Evolutionary conservation across 1,140 invertebrate genomes (phyloP), one percentile per base, ranked within the genome.

Genomic region (Scaptomyza hsui): DNA sequence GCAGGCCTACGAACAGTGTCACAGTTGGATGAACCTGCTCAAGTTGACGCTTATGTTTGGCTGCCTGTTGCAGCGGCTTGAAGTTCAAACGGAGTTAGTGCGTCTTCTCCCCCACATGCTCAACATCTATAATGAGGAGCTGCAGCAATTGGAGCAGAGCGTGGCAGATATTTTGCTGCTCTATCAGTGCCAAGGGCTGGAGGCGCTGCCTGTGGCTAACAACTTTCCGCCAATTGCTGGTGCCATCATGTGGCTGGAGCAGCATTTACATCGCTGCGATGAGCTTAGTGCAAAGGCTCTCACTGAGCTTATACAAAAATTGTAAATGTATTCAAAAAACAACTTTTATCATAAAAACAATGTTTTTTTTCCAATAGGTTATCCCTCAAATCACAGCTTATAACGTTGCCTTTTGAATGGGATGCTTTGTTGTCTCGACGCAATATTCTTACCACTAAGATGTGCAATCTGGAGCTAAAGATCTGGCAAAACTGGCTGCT

Each of bases 201-300:
- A 62, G 0, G 86, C 88, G 12, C 70, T 93, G 39, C 91, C 92
- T 2, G 89, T 94, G 7, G 93, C 95, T 74, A 92, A 93, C 29
- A 94, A 95, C 83, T 94, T 94, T 91, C 95, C 96, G 1, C 94
- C 94, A 21, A 93, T 95, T 12, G 93, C 95, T 32, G 95, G 95
- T 4, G 92, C 93, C 12, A 90, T 97, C 41, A 93, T 94, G 68
- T 95, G 94, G 93, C 89, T 95, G 7, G 92, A 93, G 62, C 95
- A 95, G 89, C 91, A 90, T 52, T 71, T 88, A 26, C 78, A 62
- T 24, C 72, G 89, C 35, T 88, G 81, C 41, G 72, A 90, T 55
- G 61, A 75, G 0, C 63, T 90, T 0, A 74, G 75, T 6, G 79
- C 78, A 4, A 75, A 67, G 24, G 78, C 88, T 18, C 32, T 90